Base-by-base conservation (phyloP, 2,888 invertebrate genomes). In the Byasa hedistus region DNA sequence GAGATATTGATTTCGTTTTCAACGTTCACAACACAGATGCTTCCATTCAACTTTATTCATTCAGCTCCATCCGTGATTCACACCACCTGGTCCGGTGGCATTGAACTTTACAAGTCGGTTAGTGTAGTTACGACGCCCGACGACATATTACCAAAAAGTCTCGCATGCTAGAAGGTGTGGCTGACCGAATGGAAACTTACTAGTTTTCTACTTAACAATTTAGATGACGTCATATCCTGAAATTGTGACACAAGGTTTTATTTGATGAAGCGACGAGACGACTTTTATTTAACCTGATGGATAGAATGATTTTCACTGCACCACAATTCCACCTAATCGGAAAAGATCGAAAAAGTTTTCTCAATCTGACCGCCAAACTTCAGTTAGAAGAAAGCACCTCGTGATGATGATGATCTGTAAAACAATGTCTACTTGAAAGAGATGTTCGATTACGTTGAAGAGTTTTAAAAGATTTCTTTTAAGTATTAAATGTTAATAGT, bases 61-160 rank as follows among this genome's bases (percentile, higher is more conserved):
- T 48, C 48, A 48, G 19, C 48, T n/a, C 58, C 72, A 77, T 78
- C 72, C 68, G 48, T 66, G 69, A 58, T 54, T 66, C 71, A 74
- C 74, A 78, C 79, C 88, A 89, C 87, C 87, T 88, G 87, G 86
- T 76, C 68, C 67, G 73, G 75, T 80, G 88, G 75, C 86, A 81
- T 81, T 87, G 89, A 89, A 84, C 87, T 74, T 79, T 70, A 63
- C 69, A 75, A 75, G 72, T 75, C 76, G 76, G 74, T 76, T 78
- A 77, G 73, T 72, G 75, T 77, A 76, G 72, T 72, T 70, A 70
- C 69, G 64, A 61, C 59, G 67, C 71, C 66, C 72, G 75, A 75
- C 75, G 77, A 77, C 78, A 74, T 70, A 73, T 74, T 81, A 82
- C 81, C 83, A 81, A 85, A 86, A 84, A 82, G 19, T 79, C 78